phyloP scores from a whole-genome alignment of 2,797 vertebrate species.

The Halcyon chelicuti region DNA sequence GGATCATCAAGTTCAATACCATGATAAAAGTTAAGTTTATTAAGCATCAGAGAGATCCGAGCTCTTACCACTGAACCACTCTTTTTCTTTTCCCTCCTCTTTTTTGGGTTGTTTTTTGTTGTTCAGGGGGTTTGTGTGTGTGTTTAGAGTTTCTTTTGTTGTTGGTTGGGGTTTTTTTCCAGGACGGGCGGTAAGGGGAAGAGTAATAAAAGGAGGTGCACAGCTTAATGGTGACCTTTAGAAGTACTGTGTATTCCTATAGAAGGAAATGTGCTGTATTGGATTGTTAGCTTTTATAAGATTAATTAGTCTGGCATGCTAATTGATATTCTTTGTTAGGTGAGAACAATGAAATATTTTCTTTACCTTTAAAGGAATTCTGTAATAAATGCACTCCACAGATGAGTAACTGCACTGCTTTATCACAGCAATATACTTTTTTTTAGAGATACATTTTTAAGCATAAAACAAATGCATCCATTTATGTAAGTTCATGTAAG shows the following conservation, averaged over 20 bases:
- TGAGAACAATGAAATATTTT: background rate
- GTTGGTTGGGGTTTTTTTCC: too few species aligned
- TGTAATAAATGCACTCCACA: background rate
- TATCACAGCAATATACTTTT: background rate
- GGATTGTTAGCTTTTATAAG: constrained; percentile 9
- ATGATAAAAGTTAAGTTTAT: constrained; percentile 64
- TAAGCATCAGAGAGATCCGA: constrained; percentile 57
- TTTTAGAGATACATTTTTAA: background rate
- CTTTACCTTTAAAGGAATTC: background rate
- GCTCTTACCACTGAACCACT: constrained; percentile 20
- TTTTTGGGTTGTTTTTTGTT: background rate
- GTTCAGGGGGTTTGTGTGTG: background rate
- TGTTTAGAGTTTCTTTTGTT: background rate
- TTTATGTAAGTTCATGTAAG: background rate
- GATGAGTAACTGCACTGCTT: background rate
- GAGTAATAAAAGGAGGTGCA: constrained; percentile 10
- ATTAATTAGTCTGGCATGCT: constrained; percentile 15
- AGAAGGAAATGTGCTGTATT: background rate
- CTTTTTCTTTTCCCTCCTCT: background rate
- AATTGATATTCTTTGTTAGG: constrained; percentile 12
- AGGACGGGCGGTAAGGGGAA: background rate
- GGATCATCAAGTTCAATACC: constrained; percentile 60
- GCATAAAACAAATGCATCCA: background rate
- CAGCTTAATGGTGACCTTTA: constrained; percentile 43
- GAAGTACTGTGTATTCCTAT: background rate